Base-by-base conservation (phyloP, 2,797 vertebrate species). In the Podarcis siculus region DNA sequence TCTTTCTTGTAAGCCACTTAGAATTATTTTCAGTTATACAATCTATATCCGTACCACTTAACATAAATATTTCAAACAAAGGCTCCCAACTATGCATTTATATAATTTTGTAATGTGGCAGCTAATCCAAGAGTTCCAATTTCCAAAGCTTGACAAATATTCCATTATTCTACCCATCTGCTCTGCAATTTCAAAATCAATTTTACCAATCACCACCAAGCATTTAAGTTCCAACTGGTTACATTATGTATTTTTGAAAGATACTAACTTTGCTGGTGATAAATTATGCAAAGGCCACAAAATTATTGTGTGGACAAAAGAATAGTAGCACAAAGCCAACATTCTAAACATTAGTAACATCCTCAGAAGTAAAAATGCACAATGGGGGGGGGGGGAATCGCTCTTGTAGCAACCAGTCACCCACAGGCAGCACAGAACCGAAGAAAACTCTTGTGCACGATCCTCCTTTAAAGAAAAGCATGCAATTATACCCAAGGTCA, bases 401-500 rank as follows among this genome's bases (percentile, higher is more conserved):
- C 71, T 88, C 72, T 27, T 84, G 23, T 61, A 37, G 39, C 45
- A 58, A 55, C 49, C 9, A 77, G 21, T 4, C 17, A 83, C 27
- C 35, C 81, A 71, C 8, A 25, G 19, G 15, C 45, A 42, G n/a
- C 72, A 82, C 19, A 67, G 32, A 81, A 73, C 27, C 45, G 30
- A 25, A 61, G 42, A 37, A 67, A 39, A 66, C 35, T 39, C 61
- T 80, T 78, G 15, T 35, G n/a, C 27, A 37, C 13, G 13, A 30
- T 45, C 27, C 61, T 82, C 32, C 42, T 82, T 89, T 81, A 82
- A 82, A 85, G 58, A 45, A 66, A 81, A 85, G 61, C 35, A 82
- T 67, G 58, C 10, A 67, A 61, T 71, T 88, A 84, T 35, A 71
- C 30, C 45, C 82, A 88, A 84, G 87, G 87, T 88, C 87, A 84